These are phyloP conservation scores for Epinephelus awoara DNA, from an alignment of 2,797 vertebrate species.

Conservation along the genomic window DNA sequence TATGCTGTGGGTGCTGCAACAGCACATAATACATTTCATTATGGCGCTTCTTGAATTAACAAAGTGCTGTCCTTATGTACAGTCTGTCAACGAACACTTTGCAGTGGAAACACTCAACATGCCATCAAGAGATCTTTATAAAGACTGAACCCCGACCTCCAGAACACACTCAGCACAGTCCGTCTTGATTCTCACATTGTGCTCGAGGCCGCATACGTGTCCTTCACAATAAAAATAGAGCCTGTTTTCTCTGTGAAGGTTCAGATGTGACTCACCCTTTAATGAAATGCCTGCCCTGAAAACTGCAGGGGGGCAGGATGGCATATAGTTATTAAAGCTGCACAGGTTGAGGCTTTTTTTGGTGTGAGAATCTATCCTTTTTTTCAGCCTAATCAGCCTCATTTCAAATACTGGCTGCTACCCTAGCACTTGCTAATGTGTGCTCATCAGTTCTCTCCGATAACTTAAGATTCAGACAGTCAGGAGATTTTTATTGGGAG, in stretches of 20 bases:
- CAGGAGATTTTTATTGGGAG: no score
- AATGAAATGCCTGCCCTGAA: conserved; percentile 34
- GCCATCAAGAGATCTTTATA: background rate
- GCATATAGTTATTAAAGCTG: conserved; percentile 2
- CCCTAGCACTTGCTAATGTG: no score
- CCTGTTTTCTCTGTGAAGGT: conserved; percentile 41
- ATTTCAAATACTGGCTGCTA: no score
- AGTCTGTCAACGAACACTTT: background rate
- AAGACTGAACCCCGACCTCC: background rate
- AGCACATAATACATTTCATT: background rate
- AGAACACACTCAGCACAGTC: background rate
- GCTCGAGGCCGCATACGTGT: conserved; percentile 23
- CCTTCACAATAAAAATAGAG: conserved; percentile 41
- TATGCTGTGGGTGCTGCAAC: background rate
- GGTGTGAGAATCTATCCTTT: background rate
- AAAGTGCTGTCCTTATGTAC: background rate
- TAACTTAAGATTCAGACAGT: no score
- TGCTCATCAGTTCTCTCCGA: no score
- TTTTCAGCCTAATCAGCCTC: no score
- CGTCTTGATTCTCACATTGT: conserved; percentile 30
- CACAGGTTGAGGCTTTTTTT: background rate
- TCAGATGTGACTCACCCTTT: conserved; percentile 46
- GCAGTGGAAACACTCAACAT: background rate
- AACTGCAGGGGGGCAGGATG: background rate
- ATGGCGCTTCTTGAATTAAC: conserved; percentile 11